A percentile compares a stretch with the other conserved stretches of the same genome.
phyloP scores from a whole-genome alignment of 1,140 invertebrate genomes.

The Zaprionus taronus region DNA sequence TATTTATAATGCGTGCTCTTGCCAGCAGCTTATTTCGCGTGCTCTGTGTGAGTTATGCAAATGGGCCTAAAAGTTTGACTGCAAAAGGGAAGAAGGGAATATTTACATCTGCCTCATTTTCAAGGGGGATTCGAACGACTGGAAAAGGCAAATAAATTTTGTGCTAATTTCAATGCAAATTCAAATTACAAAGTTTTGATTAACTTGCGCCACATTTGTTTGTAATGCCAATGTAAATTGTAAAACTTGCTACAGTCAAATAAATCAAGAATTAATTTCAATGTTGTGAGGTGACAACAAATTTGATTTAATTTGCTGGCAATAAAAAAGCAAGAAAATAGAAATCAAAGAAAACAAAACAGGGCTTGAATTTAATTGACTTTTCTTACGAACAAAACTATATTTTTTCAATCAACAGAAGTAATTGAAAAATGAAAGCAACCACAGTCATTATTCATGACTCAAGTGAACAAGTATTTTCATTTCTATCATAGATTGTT shows the following conservation, averaged over 20 bases:
- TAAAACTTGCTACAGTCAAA: slow-evolving; percentile 7
- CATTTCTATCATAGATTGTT: no score
- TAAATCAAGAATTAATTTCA: slow-evolving; percentile 11
- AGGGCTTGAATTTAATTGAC: not conserved
- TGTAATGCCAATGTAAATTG: slow-evolving; percentile 20
- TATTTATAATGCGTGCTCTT: slow-evolving; percentile 73
- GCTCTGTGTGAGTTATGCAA: slow-evolving; percentile 63
- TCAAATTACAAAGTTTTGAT: slow-evolving; percentile 75
- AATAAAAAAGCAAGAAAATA: not conserved
- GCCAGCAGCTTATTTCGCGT: slow-evolving; percentile 56
- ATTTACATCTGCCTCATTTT: not conserved
- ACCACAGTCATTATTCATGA: no score
- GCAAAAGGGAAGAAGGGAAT: not conserved
- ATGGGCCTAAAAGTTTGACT: slow-evolving; percentile 52
- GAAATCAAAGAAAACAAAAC: slow-evolving; percentile 4
- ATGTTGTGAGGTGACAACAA: slow-evolving; percentile 2
- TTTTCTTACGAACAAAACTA: not conserved
- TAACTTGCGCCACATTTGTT: slow-evolving; percentile 37
- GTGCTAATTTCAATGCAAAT: slow-evolving; percentile 74
- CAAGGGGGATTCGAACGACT: not conserved
- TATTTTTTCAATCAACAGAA: no score
- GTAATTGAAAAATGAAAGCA: no score
- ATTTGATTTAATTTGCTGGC: not conserved
- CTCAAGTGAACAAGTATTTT: no score
- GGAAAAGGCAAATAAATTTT: slow-evolving; percentile 41